Conservation (phyloP, 2,113 vertebrate genomes). For the Scortum barcoo region DNA sequence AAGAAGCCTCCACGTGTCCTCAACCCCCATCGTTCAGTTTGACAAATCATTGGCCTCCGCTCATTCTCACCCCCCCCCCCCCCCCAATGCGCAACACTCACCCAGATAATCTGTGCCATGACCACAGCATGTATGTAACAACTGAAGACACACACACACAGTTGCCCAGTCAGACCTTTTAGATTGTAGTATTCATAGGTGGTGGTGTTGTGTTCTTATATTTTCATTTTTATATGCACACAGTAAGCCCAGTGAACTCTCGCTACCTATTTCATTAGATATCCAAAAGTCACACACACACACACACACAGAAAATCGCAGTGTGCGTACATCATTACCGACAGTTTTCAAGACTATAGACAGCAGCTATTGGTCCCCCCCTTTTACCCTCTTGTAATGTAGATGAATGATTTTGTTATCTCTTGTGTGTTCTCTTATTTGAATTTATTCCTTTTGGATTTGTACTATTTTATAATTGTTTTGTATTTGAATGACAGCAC, state of each 20-base stretch:
- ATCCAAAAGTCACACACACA: conserved; percentile 28
- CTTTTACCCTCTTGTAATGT: conserved; percentile 67
- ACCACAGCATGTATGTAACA: conserved; percentile 52
- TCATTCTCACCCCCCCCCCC: conserved; percentile 47
- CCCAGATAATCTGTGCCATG: conserved; percentile 55
- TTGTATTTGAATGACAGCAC: conserved; percentile 85
- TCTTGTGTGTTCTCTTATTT: conserved; percentile 78
- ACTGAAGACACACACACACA: conserved; percentile 26
- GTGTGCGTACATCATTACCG: conserved; percentile 20
- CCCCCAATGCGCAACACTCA: conserved; percentile 15
- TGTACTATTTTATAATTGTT: conserved; percentile 82
- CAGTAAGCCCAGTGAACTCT: conserved; percentile 52
- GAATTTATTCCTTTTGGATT: conserved; percentile 80
- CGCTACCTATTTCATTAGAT: conserved; percentile 50
- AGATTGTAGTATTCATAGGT: conserved; percentile 55
- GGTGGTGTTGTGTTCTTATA: conserved; percentile 58
- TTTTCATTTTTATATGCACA: conserved; percentile 38
- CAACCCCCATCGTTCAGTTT: conserved; percentile 35
- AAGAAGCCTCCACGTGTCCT: conserved; percentile 54
- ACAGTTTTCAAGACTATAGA: conserved; percentile 46
- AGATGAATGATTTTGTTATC: conserved; percentile 72
- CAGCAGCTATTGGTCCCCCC: conserved; percentile 68
- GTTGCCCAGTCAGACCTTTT: conserved; percentile 50
- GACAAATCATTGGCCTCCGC: conserved; percentile 66
- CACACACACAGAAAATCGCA: conserved; percentile 25